phyloP scores from a whole-genome alignment of 1,140 invertebrate species.

The Trichoplusia ni region DNA sequence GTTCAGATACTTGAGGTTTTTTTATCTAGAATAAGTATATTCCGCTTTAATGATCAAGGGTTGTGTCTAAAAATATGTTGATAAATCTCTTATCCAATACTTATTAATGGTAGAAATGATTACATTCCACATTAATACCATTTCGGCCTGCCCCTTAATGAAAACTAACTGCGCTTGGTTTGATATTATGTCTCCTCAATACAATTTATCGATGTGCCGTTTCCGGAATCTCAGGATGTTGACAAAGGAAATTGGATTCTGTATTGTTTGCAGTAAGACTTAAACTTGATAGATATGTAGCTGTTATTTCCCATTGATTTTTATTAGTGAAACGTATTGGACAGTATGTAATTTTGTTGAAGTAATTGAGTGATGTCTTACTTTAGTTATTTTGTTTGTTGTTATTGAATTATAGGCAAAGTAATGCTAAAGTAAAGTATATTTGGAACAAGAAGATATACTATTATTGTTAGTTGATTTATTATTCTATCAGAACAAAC shows the following conservation, averaged over 20 bases:
- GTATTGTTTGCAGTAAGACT: neutral
- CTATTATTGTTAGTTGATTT: no score
- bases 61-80: no score
- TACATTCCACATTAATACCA: neutral
- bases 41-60: no score
- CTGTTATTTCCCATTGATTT: neutral
- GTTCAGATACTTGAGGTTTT: no score
- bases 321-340: neutral
- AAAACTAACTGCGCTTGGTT: constrained; percentile 2
- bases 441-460: no score
- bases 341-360: neutral
- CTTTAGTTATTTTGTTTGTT: no score
- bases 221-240: neutral
- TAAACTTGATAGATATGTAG: neutral
- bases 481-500: no score
- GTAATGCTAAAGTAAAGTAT: no score
- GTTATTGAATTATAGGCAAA: no score
- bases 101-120: no score
- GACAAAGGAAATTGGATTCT: neutral
- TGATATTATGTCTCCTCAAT: constrained; percentile 4
- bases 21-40: no score
- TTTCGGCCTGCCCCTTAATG: constrained; percentile 15
- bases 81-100: no score
- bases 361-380: neutral
- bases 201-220: constrained; percentile 1